Base-by-base conservation (phyloP, 2,888 invertebrate genomes). In the Tetranychus piercei region DNA sequence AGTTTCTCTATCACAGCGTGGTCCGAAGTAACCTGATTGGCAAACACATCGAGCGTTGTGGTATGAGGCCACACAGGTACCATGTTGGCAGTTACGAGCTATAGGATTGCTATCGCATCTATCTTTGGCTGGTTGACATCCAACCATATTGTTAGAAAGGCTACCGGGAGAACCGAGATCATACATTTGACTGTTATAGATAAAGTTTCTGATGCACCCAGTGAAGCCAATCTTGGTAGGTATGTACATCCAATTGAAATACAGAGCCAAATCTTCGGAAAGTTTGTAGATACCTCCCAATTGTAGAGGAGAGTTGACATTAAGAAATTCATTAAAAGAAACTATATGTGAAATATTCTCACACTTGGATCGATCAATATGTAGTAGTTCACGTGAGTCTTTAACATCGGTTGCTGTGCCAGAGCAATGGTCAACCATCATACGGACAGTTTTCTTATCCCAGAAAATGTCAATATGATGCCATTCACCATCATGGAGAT, bases 401-500 rank as follows among this genome's bases (percentile, higher is more conserved):
- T 90, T 87, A 84, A 92, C 92, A 78, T 90, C 88, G 74, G 92
- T 88, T 80, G 90, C 89, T 0, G 92, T 92, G 15, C 76, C 77
- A 81, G 90, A 91, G 82, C 96, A 96, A 80, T 88, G 91, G 82
- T 96, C 96, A 15, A 96, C 91, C 6, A 94, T 90, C 87, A 96
- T 88, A 79, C 91, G 87, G 0, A 95, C 91, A 80, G 88, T 89
- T 83, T 95, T 94, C 5, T 92, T 92, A 79, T 92, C 90, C 92
- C 94, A 95, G 82, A 94, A 94, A 78, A 99, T 88, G 81, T 96
- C 96, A 76, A 99, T 85, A 76, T 93, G 87, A 83, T 99, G 99
- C 97, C 99, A 99, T 82, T 93, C 91, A 6, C 96, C 97, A 81
- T 99, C 97, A 81, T 94, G 92, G 77, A 95, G 84, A 81, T 89